Percentiles rank a stretch among this genome's conserved stretches.
Evolutionary conservation across 2,888 invertebrate species (phyloP).

Genomic region (Myopa tessellatipennis): DNA sequence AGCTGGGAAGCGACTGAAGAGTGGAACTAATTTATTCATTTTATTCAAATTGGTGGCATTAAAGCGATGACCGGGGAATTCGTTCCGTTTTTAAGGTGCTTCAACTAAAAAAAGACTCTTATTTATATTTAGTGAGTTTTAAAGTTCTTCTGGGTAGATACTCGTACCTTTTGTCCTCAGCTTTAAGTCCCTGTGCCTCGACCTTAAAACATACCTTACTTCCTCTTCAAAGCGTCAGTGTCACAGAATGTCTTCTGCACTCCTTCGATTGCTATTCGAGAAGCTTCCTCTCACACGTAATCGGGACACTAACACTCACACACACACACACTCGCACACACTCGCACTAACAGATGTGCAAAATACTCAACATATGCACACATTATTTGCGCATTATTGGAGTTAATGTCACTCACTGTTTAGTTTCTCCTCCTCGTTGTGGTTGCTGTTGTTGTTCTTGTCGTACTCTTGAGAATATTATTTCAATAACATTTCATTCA

Average conservation of each 20-base stretch:
- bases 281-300: constrained; percentile 2
- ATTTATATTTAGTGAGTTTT: too few species aligned
- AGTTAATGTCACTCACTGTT: constrained; percentile 27
- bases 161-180: too few species aligned
- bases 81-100: too few species aligned
- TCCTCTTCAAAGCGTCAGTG: constrained; percentile 2
- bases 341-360: background rate
- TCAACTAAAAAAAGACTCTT: too few species aligned
- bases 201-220: background rate
- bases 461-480: constrained; percentile 26
- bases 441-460: background rate
- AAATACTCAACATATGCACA: constrained; percentile 15
- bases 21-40: background rate
- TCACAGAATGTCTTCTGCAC: constrained; percentile 25
- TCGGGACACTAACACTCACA: background rate
- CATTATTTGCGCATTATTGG: constrained; percentile 31
- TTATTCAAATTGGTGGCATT: background rate
- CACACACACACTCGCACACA: too few species aligned
- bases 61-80: too few species aligned
- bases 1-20: background rate
- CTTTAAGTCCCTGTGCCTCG: too few species aligned
- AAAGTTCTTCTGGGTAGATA: too few species aligned
- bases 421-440: background rate
- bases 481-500: constrained; percentile 14
- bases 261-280: background rate